phyloP scores from a whole-genome alignment of 2,113 vertebrate species.

The Empidonax traillii region DNA sequence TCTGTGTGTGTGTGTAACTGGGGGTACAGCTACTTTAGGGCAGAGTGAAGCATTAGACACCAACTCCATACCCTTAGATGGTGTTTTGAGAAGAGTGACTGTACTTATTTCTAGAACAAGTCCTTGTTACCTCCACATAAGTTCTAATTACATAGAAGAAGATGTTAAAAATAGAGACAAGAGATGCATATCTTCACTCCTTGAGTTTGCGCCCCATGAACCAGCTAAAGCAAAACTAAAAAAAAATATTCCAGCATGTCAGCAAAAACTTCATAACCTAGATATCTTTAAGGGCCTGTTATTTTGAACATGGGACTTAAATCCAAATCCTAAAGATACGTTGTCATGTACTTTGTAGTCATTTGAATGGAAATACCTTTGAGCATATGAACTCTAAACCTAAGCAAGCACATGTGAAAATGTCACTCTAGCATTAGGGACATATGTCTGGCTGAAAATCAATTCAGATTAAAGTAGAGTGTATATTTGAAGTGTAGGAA shows the following conservation, averaged over 20 bases:
- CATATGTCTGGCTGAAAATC: background rate
- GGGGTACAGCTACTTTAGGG: background rate
- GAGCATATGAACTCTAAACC: background rate
- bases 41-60: background rate
- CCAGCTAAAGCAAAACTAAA: background rate
- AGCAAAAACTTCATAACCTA: background rate
- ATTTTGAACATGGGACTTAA: background rate
- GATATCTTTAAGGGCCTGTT: background rate
- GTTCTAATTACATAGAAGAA: background rate
- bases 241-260: background rate
- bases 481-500: background rate
- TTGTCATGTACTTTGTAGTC: background rate
- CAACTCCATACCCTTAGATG: background rate
- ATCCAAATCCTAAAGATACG: background rate
- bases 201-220: background rate
- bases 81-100: background rate
- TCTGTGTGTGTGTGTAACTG: background rate
- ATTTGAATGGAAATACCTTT: background rate
- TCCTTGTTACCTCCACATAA: background rate
- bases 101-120: background rate
- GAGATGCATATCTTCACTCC: background rate
- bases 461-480: background rate
- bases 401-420: background rate
- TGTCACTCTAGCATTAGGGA: background rate
- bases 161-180: background rate